Conservation (phyloP, 35 echinoderm and acorn worm genomes). For the Lytechinus pictus region DNA sequence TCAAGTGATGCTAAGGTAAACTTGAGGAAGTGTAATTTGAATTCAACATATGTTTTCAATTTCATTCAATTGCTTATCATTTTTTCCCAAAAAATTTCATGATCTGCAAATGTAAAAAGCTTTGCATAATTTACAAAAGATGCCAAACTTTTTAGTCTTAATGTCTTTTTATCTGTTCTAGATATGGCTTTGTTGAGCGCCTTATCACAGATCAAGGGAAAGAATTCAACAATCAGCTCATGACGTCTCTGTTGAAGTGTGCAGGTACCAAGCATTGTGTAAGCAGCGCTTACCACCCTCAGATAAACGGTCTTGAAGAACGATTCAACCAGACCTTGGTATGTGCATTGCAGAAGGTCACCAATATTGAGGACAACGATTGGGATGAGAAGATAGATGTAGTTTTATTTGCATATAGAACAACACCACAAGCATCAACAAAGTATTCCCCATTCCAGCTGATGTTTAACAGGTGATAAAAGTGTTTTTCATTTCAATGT, state of each 20-base stretch:
- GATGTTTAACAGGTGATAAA: conserved; percentile 47
- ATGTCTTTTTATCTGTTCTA: neutral
- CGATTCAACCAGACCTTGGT: conserved; percentile 58
- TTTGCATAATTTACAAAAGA: too few relatives aligned
- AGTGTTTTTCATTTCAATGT: too few relatives aligned
- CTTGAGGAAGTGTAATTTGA: too few relatives aligned
- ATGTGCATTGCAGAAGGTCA: conserved; percentile 30
- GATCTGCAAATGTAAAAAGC: too few relatives aligned
- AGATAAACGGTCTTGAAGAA: conserved; percentile 61
- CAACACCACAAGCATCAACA: conserved; percentile 46
- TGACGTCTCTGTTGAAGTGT: neutral
- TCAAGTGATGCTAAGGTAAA: too few relatives aligned
- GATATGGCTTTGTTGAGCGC: neutral
- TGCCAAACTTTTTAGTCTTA: too few relatives aligned
- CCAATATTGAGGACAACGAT: conserved; percentile 13
- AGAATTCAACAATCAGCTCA: neutral
- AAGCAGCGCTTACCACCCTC: conserved; percentile 58
- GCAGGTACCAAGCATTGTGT: conserved; percentile 20
- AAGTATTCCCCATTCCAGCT: conserved; percentile 50
- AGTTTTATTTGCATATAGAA: conserved; percentile 55
- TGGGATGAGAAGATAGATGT: conserved; percentile 62
- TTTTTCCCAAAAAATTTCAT: too few relatives aligned
- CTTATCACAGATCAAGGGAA: neutral
- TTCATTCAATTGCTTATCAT: too few relatives aligned
- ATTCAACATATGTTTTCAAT: too few relatives aligned